Conservation (phyloP, 2,113 vertebrate genomes). For the Mystacornis crossleyi region DNA sequence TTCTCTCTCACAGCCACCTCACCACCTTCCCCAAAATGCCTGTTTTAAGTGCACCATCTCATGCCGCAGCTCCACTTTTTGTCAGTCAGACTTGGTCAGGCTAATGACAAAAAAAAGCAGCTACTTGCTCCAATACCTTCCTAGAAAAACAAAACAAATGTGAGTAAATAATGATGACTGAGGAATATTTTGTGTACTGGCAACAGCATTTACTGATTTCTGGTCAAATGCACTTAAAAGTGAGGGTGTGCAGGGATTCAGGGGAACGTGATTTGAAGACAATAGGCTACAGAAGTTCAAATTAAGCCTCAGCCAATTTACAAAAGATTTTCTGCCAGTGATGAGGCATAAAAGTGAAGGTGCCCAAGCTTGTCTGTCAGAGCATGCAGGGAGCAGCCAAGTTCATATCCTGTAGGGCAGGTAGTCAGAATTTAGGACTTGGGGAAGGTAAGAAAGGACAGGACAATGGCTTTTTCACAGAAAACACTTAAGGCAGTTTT, state of each 20-base stretch:
- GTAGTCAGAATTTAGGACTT: not conserved
- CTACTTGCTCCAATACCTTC: not conserved
- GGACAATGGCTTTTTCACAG: not conserved
- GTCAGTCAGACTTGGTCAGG: not conserved
- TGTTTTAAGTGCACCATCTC: not conserved
- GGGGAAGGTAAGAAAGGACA: not conserved
- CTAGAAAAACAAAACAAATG: not conserved
- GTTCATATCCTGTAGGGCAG: not conserved
- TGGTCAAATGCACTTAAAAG: not conserved
- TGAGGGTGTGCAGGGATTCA: not conserved
- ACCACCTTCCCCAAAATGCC: not conserved
- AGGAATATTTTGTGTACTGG: not conserved
- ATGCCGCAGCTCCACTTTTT: not conserved
- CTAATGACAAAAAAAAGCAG: not conserved
- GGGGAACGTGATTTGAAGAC: not conserved
- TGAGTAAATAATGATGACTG: rapidly evolving
- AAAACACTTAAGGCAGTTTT: not conserved
- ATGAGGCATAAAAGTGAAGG: not conserved
- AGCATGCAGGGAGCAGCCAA: not conserved
- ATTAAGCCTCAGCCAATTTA: not conserved
- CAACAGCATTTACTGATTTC: not conserved
- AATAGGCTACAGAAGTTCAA: not conserved
- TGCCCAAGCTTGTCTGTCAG: not conserved
- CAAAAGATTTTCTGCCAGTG: not conserved
- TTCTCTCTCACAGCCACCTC: not conserved